Evolutionary conservation across 2,888 invertebrate genomes (phyloP), one percentile per base, ranked within the genome.

Genomic region (Napeogenes inachia): DNA sequence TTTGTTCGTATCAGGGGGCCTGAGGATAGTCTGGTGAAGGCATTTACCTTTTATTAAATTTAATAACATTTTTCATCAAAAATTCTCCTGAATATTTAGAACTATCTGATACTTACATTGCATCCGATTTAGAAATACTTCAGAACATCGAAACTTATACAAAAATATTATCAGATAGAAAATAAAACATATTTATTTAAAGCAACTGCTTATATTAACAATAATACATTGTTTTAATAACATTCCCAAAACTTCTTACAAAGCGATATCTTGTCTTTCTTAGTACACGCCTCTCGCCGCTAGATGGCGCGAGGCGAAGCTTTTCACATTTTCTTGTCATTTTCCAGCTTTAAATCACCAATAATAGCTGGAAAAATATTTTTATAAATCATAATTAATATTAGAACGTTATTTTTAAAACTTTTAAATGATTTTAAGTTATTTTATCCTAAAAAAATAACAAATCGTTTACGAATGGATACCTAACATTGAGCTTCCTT

Each of bases 301-400:
- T 75, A 89, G 89, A 89, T 88, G 89, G 84, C 87, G 79, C 21
- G 73, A 71, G 55, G 64, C 64, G 85, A 74, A 70, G 72, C 73
- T 85, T 85, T 84, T 74, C 77, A 60, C 53, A 71, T 80, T 85
- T 87, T 76, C 79, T 66, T 54, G 2, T 58, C 63, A 72, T 82
- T 85, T 87, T 80, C 80, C 76, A 58, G 35, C 10, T 10, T 42
- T 42, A 10, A 42, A 42, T 10, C 2, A 12, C 10, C 42, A 42
- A 10, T 42, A 42, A 6, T 10, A 10, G 3, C 12, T 32, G 10
- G 8, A 53, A 64, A 60, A 55, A 33, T 21, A 30, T 38, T 57
- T 61, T 57, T 33, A 30, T 32, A 10, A 30, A 5, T 3, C 30
- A 30, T 30, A 12, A 30, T 30, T 30, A 0, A 50, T 8, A 30